Conservation (phyloP, 2,888 invertebrate genomes). For the Caenorhabditis becei region DNA sequence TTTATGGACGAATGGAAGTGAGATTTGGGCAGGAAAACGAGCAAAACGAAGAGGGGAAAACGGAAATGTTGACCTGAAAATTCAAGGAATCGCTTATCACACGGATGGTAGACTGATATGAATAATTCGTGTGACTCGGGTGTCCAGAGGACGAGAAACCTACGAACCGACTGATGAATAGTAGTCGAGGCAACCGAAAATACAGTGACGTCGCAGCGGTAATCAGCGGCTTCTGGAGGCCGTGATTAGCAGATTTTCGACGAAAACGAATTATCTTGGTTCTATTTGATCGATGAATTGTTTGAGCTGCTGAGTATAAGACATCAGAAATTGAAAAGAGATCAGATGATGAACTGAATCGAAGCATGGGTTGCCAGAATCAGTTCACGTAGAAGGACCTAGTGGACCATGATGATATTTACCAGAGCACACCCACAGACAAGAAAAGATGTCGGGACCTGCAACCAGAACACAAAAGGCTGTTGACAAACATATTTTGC, state of each 20-base stretch:
- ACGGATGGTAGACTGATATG: background rate
- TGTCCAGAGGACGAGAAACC: slow-evolving; percentile 1
- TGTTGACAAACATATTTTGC: too few species aligned
- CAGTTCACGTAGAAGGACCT: too few species aligned
- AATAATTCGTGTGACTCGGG: slow-evolving; percentile 28
- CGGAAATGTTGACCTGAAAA: slow-evolving; percentile 35
- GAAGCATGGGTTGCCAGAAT: too few species aligned
- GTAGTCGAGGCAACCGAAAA: slow-evolving; percentile 29
- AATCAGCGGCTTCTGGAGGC: slow-evolving; percentile 11
- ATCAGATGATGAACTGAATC: too few species aligned
- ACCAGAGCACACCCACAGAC: too few species aligned
- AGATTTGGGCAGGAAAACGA: slow-evolving; percentile 9
- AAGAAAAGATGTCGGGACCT: too few species aligned
- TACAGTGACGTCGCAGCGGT: slow-evolving; percentile 22
- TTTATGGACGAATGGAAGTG: slow-evolving; percentile 6
- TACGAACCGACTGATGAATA: background rate
- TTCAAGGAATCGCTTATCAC: slow-evolving; percentile 34
- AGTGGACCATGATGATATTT: too few species aligned
- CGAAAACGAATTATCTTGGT: too few species aligned
- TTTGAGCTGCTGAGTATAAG: slow-evolving; percentile 8
- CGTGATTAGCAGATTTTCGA: background rate
- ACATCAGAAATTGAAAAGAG: slow-evolving; percentile 19
- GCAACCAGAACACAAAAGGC: too few species aligned
- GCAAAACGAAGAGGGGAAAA: background rate
- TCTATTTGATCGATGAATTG: background rate